Conservation (phyloP, 2,888 invertebrate genomes). For the Carabus problematicus region DNA sequence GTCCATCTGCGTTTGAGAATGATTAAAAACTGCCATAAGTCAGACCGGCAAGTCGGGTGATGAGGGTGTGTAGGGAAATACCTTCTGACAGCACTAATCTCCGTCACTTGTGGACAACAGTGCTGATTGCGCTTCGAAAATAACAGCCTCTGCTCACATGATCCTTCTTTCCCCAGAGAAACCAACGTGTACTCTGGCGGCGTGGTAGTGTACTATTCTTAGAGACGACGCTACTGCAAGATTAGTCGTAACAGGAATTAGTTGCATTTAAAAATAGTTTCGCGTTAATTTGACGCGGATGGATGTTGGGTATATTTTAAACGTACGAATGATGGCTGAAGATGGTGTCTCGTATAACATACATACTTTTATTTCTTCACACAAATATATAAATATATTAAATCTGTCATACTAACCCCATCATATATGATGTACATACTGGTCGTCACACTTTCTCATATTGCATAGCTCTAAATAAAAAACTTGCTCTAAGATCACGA, state of each 20-base stretch:
- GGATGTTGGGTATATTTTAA: constrained; percentile 35
- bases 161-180: background rate
- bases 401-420: too few species aligned
- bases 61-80: constrained; percentile 46
- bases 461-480: too few species aligned
- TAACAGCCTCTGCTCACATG: constrained; percentile 37
- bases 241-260: constrained; percentile 31
- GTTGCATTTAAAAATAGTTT: constrained; percentile 41
- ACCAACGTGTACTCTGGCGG: background rate
- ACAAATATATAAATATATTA: too few species aligned
- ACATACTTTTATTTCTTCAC: too few species aligned
- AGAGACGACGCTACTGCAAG: background rate
- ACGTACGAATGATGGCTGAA: too few species aligned
- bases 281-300: constrained; percentile 42
- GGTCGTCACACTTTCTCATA: too few species aligned
- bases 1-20: constrained; percentile 30
- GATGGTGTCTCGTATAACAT: too few species aligned
- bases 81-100: constrained; percentile 49
- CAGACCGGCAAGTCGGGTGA: constrained; percentile 41
- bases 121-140: constrained; percentile 49
- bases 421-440: too few species aligned
- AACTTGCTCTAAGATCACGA: too few species aligned
- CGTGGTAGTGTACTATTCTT: background rate
- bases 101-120: constrained; percentile 49
- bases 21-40: constrained; percentile 41